These are phyloP conservation scores for Petaurus breviceps DNA, from an alignment of 2,113 vertebrate species.

Conservation along the genomic window DNA sequence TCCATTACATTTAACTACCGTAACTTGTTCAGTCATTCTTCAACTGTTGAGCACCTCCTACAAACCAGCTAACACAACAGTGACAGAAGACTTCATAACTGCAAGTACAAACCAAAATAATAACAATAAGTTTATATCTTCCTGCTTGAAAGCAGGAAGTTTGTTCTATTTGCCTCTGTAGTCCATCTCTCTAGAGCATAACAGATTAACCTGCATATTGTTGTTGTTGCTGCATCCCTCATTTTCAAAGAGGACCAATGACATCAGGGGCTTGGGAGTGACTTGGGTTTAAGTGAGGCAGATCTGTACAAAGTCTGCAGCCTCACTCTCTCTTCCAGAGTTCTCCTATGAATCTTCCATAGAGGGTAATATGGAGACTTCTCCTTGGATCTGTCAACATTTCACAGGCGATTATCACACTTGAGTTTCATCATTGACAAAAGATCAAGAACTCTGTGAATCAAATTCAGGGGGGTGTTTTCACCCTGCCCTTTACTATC, in stretches of 20 bases:
- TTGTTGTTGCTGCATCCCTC: too few species aligned
- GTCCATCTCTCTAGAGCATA: background rate
- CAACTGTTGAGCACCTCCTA: background rate
- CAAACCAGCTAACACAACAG: background rate
- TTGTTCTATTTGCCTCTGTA: background rate
- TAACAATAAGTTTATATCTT: background rate
- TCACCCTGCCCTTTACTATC: background rate
- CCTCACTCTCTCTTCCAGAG: too few species aligned
- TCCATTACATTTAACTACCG: background rate
- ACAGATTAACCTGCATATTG: background rate
- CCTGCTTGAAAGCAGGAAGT: background rate
- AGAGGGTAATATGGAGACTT: background rate
- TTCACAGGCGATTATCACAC: background rate
- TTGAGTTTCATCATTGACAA: background rate
- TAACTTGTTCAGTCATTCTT: background rate
- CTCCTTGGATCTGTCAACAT: background rate
- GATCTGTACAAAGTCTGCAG: too few species aligned
- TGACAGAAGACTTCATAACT: background rate
- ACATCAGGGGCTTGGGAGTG: too few species aligned
- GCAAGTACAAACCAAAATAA: background rate
- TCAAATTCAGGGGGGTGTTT: background rate
- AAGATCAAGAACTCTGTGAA: background rate
- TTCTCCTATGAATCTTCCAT: background rate
- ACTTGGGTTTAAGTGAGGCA: too few species aligned
- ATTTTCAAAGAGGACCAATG: too few species aligned